phyloP scores from a whole-genome alignment of 2,113 vertebrate species.

The Anser brachyrhynchus region DNA sequence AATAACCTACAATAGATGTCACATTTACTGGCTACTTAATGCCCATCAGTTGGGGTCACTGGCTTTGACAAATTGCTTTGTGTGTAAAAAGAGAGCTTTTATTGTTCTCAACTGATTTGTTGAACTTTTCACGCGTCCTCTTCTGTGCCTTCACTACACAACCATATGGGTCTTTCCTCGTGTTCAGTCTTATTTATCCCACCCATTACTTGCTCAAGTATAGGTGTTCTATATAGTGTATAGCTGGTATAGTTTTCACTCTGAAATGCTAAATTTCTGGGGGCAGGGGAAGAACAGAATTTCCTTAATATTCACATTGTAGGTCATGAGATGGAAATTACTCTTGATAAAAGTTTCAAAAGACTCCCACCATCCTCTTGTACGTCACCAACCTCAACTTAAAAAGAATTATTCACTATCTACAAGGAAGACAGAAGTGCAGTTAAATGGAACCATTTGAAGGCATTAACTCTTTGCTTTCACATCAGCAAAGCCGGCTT shows the following conservation, averaged over 20 bases:
- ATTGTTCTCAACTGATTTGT: neutral
- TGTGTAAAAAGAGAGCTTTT: neutral
- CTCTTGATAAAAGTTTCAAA: neutral
- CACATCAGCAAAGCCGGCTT: neutral
- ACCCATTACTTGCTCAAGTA: neutral
- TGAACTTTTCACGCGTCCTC: neutral
- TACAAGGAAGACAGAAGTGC: neutral
- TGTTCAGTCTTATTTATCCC: neutral
- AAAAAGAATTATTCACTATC: neutral
- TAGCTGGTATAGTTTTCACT: neutral
- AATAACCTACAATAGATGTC: neutral
- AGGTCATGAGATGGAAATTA: accelerated
- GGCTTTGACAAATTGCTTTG: neutral
- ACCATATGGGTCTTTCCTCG: neutral
- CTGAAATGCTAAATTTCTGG: neutral
- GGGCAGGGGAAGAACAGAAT: neutral
- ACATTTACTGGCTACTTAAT: neutral
- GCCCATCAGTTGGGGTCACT: neutral
- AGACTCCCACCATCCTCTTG: neutral
- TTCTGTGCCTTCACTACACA: neutral
- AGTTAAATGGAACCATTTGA: neutral
- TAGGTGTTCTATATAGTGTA: neutral
- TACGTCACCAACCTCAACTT: accelerated
- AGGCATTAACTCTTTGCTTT: neutral
- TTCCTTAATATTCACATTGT: neutral